These are phyloP conservation scores for Drosophila pallidifrons DNA, from an alignment of 1,140 invertebrate genomes.

Conservation along the genomic window DNA sequence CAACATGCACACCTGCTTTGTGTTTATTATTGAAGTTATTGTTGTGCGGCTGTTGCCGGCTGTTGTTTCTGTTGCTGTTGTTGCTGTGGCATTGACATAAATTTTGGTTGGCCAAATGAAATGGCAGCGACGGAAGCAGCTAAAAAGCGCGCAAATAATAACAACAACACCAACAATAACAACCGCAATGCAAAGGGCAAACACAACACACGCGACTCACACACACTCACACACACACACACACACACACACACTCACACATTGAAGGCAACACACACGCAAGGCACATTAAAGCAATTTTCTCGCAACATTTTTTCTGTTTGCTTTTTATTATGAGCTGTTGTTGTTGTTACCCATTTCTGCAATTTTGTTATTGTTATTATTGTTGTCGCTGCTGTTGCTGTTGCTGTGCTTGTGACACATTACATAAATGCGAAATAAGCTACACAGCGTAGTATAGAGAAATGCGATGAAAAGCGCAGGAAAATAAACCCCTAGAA, in stretches of 20 bases:
- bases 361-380: slow-evolving; percentile 15
- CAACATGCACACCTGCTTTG: not conserved
- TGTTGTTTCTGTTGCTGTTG: slow-evolving; percentile 55
- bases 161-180: slow-evolving; percentile 28
- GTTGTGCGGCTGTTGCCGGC: slow-evolving; percentile 33
- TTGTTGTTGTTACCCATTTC: slow-evolving; percentile 24
- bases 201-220: slow-evolving; percentile 42
- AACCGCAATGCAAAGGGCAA: slow-evolving; percentile 42
- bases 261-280: slow-evolving; percentile 62
- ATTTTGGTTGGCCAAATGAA: slow-evolving; percentile 64
- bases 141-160: slow-evolving; percentile 45
- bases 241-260: slow-evolving; percentile 38
- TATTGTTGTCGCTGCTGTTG: slow-evolving; percentile 13
- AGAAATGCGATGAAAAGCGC: slow-evolving; percentile 11
- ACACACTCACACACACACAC: slow-evolving; percentile 38
- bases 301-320: slow-evolving; percentile 48
- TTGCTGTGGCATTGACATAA: slow-evolving; percentile 77
- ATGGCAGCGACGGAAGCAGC: slow-evolving; percentile 43
- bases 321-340: slow-evolving; percentile 15
- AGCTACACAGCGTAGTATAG: not conserved
- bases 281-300: slow-evolving; percentile 78
- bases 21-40: slow-evolving; percentile 41
- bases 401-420: slow-evolving; percentile 26
- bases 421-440: slow-evolving; percentile 44
- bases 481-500: not conserved